Base-by-base conservation (phyloP, 1,140 invertebrate genomes). In the Alviniconcha marisindica region DNA sequence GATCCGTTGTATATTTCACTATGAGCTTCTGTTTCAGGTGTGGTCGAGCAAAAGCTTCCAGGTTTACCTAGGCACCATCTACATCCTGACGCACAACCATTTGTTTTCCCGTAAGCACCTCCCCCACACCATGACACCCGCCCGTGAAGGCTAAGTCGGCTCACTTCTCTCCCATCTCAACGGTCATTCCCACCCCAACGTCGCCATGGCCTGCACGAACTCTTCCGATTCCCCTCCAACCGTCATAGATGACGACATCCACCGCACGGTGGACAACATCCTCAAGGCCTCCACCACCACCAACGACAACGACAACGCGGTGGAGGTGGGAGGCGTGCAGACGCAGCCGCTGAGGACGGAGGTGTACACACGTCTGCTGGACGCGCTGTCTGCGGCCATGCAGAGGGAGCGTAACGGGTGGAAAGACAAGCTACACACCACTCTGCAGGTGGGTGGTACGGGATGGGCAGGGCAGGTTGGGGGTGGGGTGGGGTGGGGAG, bases 361-460 rank as follows among this genome's bases (percentile, higher is more conserved):
- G 18, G 54, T 33, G 0, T 36, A 54, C 76, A 24, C 31, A 0
- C 33, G 40, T 28, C 51, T 80, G 56, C 15, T 5, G 60, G 18
- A 42, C 24, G 28, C 66, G 33, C 28, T 81, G 60, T 71, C 60
- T 14, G 36, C 40, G 28, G 44, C 77, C 1, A 66, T 88, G 66
- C 87, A 88, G 78, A 71, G 82, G 18, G 88, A 89, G 74, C 77
- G 88, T 0, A 89, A 87, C 69, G 83, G 83, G 18, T 89, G 88
- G 88, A 89, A 89, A 71, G 83, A 87, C 0, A 83, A 84, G n/a
- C 83, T 84, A 15, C 84, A 89, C 28, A 60, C 56, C 15, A 78
- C 86, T 0, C 81, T 87, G 77, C 85, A 87, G 36, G 73, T 42
- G 54, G 33, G 40, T 44, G 44, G 18, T 82, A 15, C 71, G 76